Percentiles rank a stretch among this genome's conserved stretches.
phyloP scores from a whole-genome alignment of 2,113 vertebrate genomes.

The Eurystomus gularis region DNA sequence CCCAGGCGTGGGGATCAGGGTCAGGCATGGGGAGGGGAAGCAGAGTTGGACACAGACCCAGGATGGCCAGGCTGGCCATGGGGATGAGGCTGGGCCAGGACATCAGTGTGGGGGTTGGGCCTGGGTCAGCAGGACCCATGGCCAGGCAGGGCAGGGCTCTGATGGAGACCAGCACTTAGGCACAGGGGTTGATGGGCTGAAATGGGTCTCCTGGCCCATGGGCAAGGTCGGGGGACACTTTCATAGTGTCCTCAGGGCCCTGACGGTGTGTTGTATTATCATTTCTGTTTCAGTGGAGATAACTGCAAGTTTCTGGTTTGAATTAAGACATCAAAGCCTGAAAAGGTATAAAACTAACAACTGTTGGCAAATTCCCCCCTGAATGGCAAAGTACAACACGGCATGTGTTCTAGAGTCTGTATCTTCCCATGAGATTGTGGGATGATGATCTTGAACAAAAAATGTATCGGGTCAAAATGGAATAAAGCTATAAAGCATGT shows the following conservation, averaged over 20 bases:
- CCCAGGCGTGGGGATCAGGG: not conserved
- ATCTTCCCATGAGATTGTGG: no score
- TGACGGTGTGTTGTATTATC: not conserved
- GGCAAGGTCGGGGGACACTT: not conserved
- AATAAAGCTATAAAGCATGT: not conserved
- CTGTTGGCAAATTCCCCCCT: not conserved
- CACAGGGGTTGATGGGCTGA: not conserved
- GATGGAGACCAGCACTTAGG: not conserved
- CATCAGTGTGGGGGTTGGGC: no score
- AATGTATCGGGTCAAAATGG: not conserved
- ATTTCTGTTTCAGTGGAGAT: not conserved
- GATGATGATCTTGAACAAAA: not conserved
- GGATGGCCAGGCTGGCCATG: not conserved
- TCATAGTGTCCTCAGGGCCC: not conserved
- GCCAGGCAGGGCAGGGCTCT: not conserved
- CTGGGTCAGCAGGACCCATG: not conserved
- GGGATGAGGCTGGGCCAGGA: not conserved
- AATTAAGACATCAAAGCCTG: not conserved
- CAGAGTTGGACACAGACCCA: not conserved
- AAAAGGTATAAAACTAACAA: not conserved
- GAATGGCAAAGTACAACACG: not conserved
- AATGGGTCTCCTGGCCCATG: no score
- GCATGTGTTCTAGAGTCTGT: not conserved
- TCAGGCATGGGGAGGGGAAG: not conserved
- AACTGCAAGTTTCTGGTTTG: not conserved